Base-by-base conservation (phyloP, 92 coral and sea anemone genomes). In the Chrysogorgia sp. region DNA sequence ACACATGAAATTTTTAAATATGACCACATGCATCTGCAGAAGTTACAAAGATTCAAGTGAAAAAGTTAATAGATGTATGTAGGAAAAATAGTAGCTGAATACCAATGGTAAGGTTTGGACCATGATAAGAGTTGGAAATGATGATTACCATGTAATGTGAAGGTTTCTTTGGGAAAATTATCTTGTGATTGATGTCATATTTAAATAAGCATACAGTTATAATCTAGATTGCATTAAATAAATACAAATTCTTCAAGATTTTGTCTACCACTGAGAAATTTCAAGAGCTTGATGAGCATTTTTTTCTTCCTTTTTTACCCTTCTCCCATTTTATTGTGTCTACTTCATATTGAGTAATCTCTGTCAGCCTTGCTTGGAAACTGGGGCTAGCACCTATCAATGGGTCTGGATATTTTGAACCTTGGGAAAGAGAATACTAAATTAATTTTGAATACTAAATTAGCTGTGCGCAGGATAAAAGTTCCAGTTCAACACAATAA, bases 281-380 rank as follows among this genome's bases (percentile, higher is more conserved):
- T 50, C 59, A 65, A 30, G 76, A 83, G 10, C 87, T 83, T 10
- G 93, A 87, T 3, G 87, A 76, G 34, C 23, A 23, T 62, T 89
- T 89, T 81, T 93, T 93, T 82, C 75, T 91, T 35, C 89, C 75
- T 85, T 85, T 91, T 87, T 88, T 91, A 10, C 87, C 86, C 72
- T 91, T 93, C 64, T 93, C 98, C 81, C 86, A 93, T 81, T 89
- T 89, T 49, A 93, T 88, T 30, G 98, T 93, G 26, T 93, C 98
- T 41, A 91, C 75, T 81, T 93, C 98, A 37, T 91, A 82, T 50
- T 91, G 98, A 0, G 97, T 92, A 84, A 93, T 91, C 81, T 94
- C 98, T 23, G 97, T 55, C 76, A 94, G 89, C 81, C 98, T 70
- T 33, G 89, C 92, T 32, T 91, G 98, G 74, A 94, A 87, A 19